These are phyloP conservation scores for Anarhynchus alexandrinus DNA, from an alignment of 2,113 vertebrate genomes.

Conservation along the genomic window DNA sequence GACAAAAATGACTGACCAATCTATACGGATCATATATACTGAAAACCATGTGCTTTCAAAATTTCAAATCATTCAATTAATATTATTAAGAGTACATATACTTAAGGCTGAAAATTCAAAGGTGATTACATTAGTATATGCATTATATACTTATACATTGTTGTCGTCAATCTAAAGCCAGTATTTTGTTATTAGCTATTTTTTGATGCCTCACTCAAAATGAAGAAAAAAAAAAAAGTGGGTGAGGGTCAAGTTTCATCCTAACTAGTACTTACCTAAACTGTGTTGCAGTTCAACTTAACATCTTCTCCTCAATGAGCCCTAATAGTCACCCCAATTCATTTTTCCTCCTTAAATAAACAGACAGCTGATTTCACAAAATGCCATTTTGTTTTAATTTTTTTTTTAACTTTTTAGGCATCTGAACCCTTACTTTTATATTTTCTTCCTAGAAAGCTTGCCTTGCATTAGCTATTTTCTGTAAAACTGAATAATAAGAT, in stretches of 20 bases:
- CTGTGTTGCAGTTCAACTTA: not conserved
- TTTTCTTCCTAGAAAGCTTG: not conserved
- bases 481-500: not conserved
- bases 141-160: constrained; percentile 14
- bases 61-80: not conserved
- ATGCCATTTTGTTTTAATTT: not conserved
- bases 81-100: not conserved
- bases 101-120: constrained; percentile 23
- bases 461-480: not conserved
- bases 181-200: constrained; percentile 7
- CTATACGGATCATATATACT: not conserved
- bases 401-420: not conserved
- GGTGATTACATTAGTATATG: not conserved
- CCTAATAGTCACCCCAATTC: not conserved
- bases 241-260: not conserved
- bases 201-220: not conserved
- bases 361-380: not conserved
- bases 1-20: not conserved
- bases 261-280: not conserved
- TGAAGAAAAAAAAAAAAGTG: not conserved
- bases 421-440: not conserved
- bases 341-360: not conserved
- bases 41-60: not conserved
- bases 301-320: not conserved
- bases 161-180: constrained; percentile 24